These are phyloP conservation scores for Cephalotes varians DNA, from an alignment of 2,888 invertebrate genomes.

Conservation along the genomic window DNA sequence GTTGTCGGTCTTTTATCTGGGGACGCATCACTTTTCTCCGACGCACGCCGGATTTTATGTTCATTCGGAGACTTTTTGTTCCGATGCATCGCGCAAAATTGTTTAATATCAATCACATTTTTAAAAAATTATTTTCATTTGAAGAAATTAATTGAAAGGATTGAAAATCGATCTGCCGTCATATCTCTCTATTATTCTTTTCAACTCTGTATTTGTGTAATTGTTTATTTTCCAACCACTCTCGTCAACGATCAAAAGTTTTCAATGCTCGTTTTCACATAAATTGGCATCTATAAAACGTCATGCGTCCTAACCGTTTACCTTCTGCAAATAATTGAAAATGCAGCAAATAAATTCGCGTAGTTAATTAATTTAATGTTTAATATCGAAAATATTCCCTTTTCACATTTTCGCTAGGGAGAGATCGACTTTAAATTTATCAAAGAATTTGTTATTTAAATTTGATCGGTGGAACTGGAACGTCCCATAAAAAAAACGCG, in stretches of 20 bases:
- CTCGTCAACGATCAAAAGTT: background rate
- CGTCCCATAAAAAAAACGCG: background rate
- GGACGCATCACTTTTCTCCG: constrained; percentile 25
- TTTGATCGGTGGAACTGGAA: background rate
- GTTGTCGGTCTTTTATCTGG: constrained; percentile 7
- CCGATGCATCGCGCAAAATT: background rate
- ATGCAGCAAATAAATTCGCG: background rate
- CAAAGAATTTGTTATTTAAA: constrained; percentile 10
- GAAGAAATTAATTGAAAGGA: constrained; percentile 13
- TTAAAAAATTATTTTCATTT: constrained; percentile 21
- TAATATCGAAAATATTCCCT: background rate
- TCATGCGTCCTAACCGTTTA: background rate
- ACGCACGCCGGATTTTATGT: constrained; percentile 18
- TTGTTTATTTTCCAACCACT: background rate
- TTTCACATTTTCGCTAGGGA: background rate
- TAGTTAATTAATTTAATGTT: background rate
- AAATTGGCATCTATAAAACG: background rate
- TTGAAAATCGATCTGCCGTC: background rate
- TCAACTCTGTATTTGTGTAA: background rate
- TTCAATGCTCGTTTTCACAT: background rate
- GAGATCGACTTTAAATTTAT: background rate
- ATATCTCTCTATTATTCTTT: background rate
- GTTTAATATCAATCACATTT: constrained; percentile 28
- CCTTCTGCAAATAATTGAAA: background rate
- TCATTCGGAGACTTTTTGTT: background rate